A percentile compares a stretch with the other conserved stretches of the same genome.
These are phyloP conservation scores for Acanthochromis polyacanthus DNA, from an alignment of 2,113 vertebrate species.

Conservation along the genomic window DNA sequence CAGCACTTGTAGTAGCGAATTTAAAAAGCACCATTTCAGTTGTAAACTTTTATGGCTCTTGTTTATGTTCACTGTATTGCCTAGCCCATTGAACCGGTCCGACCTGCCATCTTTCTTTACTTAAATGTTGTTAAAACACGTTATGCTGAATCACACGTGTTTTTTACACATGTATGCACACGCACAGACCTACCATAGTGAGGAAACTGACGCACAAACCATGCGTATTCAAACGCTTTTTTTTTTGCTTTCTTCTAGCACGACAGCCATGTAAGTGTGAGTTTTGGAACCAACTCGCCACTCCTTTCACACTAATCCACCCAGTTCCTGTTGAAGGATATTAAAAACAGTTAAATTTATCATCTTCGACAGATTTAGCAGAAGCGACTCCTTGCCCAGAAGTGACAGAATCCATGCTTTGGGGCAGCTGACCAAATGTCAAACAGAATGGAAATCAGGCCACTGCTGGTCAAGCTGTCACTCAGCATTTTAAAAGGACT, in stretches of 20 bases:
- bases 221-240: slow-evolving; percentile 41
- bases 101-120: background rate
- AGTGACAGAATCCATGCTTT: slow-evolving; percentile 35
- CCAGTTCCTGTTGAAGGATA: slow-evolving; percentile 63
- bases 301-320: slow-evolving; percentile 38
- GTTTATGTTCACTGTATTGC: background rate
- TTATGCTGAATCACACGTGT: background rate
- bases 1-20: too few relatives aligned
- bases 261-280: slow-evolving; percentile 65
- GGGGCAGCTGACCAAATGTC: slow-evolving; percentile 37
- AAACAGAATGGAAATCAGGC: slow-evolving; percentile 35
- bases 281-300: slow-evolving; percentile 63
- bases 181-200: slow-evolving; percentile 1
- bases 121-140: slow-evolving; percentile 15
- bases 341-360: slow-evolving; percentile 62
- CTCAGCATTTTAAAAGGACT: slow-evolving; percentile 32
- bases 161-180: background rate
- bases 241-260: background rate
- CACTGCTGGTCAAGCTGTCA: slow-evolving; percentile 46
- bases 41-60: too few relatives aligned
- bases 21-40: too few relatives aligned
- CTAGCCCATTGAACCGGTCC: background rate
- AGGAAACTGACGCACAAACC: slow-evolving; percentile 34
- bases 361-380: slow-evolving; percentile 52
- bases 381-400: slow-evolving; percentile 3